Evolutionary conservation across 2,888 invertebrate species (phyloP), one percentile per base, ranked within the genome.

Genomic region (Ichneumon xanthorius): DNA sequence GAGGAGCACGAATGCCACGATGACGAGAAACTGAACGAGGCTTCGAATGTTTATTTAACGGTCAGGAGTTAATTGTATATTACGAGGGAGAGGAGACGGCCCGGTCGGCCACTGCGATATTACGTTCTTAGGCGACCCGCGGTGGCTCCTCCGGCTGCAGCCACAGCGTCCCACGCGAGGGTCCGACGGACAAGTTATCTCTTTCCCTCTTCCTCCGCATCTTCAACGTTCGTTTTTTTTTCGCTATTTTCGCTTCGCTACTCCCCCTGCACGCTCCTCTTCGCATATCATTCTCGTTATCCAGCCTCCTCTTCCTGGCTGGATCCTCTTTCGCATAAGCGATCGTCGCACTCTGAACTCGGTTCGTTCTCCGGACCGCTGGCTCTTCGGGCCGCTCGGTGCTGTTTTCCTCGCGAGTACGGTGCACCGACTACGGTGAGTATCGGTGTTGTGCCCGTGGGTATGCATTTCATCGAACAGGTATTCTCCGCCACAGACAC

Each of bases 11-110:
- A 61, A 61, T 33, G 16, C 30, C 30, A 61, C 61, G 61, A 61
- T 61, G 61, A 50, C 33, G 78, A 58, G 55, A 72, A 73, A 70
- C 40, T 33, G 61, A 61, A 65, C 55, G 48, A 67, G 37, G 45
- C 72, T 58, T 48, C 11, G 75, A 87, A 86, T 81, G 89, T 90
- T 89, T 88, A 87, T 87, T 88, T 88, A 86, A 87, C 83, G 85
- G 55, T 73, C 79, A 40, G 33, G 81, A n/a, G 85, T 86, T 90
- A 89, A 89, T 90, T 88, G 87, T 83, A 68, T 72, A 75, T 76
- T 76, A 61, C 63, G 78, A 85, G 81, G 55, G 80, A 86, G 58
- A 50, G 19, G 11, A 19, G 71, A 22, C 22, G n/a, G 48, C 63
- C 30, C 63, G 6, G 37, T 45, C 81, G 79, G 67, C 83, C 83